phyloP scores from a whole-genome alignment of 2,113 vertebrate species.

The Corynorhinus townsendii region DNA sequence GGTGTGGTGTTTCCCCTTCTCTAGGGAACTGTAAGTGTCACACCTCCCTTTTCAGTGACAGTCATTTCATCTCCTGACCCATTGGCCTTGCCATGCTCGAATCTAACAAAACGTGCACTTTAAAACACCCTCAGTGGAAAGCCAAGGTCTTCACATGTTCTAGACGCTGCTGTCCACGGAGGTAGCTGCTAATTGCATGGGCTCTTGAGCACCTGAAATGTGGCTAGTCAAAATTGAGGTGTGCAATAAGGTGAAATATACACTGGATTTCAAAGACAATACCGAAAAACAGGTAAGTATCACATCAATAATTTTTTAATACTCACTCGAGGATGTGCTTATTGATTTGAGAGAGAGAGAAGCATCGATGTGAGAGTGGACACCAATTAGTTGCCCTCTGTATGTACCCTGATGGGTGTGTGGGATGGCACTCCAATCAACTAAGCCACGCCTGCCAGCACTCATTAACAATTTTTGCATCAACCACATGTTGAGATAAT shows the following conservation, averaged over 20 bases:
- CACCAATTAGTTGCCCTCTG: neutral
- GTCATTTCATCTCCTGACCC: neutral
- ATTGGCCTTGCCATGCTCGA: neutral
- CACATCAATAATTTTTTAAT: neutral
- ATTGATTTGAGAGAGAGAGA: neutral
- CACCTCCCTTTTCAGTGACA: neutral
- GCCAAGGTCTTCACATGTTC: neutral
- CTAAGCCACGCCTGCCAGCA: neutral
- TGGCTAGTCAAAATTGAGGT: neutral
- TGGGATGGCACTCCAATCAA: neutral
- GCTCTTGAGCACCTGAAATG: neutral
- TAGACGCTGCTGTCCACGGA: too few species aligned
- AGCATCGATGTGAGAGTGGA: neutral
- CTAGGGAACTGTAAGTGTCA: neutral
- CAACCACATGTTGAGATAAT: neutral
- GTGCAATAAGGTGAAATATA: accelerated
- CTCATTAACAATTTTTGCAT: neutral
- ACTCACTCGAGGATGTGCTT: neutral
- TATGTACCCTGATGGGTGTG: neutral
- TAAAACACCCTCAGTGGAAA: too few species aligned
- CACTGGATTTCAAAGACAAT: neutral
- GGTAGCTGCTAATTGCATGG: accelerated
- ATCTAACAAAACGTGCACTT: neutral
- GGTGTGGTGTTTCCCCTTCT: neutral
- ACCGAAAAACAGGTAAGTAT: neutral